phyloP scores from a whole-genome alignment of 2,113 vertebrate genomes.

The Nycticryphes semicollaris region DNA sequence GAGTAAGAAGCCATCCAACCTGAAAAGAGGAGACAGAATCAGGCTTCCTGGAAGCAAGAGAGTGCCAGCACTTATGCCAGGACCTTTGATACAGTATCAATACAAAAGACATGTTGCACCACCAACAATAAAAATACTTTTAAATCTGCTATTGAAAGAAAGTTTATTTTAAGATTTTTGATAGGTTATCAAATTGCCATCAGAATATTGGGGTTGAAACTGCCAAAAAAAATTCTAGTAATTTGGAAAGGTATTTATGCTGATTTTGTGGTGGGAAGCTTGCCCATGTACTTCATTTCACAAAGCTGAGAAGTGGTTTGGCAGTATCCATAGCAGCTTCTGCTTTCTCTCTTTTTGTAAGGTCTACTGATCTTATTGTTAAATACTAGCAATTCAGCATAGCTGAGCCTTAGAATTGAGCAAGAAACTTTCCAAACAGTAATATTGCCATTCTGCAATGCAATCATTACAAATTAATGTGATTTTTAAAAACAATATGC shows the following conservation, averaged over 20 bases:
- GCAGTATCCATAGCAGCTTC: slow-evolving; percentile 38
- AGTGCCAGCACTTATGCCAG: not conserved
- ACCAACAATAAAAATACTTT: slow-evolving; percentile 7
- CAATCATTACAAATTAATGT: not conserved
- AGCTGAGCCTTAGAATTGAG: not conserved
- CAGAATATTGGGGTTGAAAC: not conserved
- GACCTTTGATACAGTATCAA: not conserved
- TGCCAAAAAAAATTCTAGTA: not conserved
- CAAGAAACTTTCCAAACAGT: slow-evolving; percentile 25
- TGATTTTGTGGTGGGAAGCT: slow-evolving; percentile 32
- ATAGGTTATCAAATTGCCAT: slow-evolving; percentile 25
- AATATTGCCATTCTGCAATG: slow-evolving; percentile 5
- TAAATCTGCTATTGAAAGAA: not conserved
- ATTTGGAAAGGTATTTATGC: not conserved
- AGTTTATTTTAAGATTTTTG: not conserved
- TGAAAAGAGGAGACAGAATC: not conserved
- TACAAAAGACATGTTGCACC: slow-evolving; percentile 2
- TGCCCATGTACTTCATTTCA: not conserved
- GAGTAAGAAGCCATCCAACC: not conserved
- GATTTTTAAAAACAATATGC: not conserved
- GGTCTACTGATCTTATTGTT: slow-evolving; percentile 45
- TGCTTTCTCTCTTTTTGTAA: slow-evolving; percentile 36
- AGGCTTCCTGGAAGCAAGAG: not conserved
- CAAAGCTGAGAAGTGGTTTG: slow-evolving; percentile 45
- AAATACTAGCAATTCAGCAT: slow-evolving; percentile 10